Evolutionary conservation across 2,888 invertebrate genomes (phyloP), one percentile per base, ranked within the genome.

Genomic region (Lomographa bimaculata): DNA sequence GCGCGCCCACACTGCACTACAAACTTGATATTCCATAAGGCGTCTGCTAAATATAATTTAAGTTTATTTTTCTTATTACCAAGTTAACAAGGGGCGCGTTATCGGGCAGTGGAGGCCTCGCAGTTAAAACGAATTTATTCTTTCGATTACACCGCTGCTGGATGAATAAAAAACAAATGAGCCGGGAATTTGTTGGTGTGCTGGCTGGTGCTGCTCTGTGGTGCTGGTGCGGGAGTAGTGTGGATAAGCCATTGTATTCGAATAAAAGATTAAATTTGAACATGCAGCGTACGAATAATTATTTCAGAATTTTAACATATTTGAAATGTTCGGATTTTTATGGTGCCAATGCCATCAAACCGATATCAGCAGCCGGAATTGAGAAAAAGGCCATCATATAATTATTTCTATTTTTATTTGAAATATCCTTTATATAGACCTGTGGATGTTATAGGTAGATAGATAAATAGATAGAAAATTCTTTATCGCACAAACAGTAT

Each of bases 121-220:
- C 76, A 76, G 78, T 79, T 81, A 81, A 71, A 78, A 68, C 71
- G 77, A 84, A 84, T 89, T 87, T 87, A 89, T 87, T 79, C 80
- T 86, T 89, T 89, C 87, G 87, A 89, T 89, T 89, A 87, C 79
- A 68, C 64, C 71, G 72, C 69, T 62, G 47, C 63, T 65, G 79
- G 78, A 79, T 82, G 85, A 86, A 85, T 87, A 87, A 87, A 87
- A 87, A 86, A 84, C 86, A 86, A 89, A 87, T 87, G 86, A 87
- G 82, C 79, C 73, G 74, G 64, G 78, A 82, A 86, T 86, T 86
- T 85, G 86, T 86, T 82, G 79, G 77, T 79, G 77, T 77, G 66
- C 67, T 78, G 66, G 82, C 79, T 77, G 78, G 77, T 77, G 66
- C 67, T 78, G 66, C 68, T 76, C 76, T 75, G 76, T 71, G 70